Conservation (phyloP, 2,888 invertebrate species). For the Andrena hattorfiana region DNA sequence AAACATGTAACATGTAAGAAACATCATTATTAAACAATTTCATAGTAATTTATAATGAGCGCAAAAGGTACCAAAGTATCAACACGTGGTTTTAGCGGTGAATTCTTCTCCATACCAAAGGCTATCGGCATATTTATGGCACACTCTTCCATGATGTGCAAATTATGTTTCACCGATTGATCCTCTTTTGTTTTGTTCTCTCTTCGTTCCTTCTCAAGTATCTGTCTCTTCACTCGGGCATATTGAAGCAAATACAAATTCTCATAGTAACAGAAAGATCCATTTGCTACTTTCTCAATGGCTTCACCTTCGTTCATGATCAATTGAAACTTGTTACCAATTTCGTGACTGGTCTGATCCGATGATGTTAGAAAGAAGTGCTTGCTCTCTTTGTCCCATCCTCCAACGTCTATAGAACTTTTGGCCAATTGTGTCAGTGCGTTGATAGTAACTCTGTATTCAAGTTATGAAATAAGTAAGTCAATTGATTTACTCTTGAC, state of each 20-base stretch:
- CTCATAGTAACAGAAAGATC: conserved; percentile 92
- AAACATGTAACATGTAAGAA: conserved; percentile 35
- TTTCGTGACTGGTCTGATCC: conserved; percentile 89
- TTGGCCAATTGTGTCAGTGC: conserved; percentile 89
- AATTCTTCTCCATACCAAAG: conserved; percentile 93
- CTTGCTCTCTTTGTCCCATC: conserved; percentile 90
- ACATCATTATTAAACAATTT: conserved; percentile 1
- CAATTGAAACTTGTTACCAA: conserved; percentile 89
- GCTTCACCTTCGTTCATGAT: conserved; percentile 88
- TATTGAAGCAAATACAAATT: conserved; percentile 90
- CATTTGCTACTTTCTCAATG: conserved; percentile 89
- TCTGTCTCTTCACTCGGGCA: conserved; percentile 87
- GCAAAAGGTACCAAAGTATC: conserved; percentile 86
- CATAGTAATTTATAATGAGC: neutral
- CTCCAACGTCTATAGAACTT: conserved; percentile 89
- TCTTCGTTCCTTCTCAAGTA: conserved; percentile 80
- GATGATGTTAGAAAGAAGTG: conserved; percentile 90
- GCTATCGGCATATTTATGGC: conserved; percentile 93
- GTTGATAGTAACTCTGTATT: conserved; percentile 91
- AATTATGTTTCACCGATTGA: conserved; percentile 84
- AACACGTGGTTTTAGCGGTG: conserved; percentile 90
- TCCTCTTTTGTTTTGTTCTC: conserved; percentile 70
- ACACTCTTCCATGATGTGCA: conserved; percentile 94
- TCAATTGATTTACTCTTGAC: neutral
- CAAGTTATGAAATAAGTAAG: conserved; percentile 10